Base-by-base conservation (phyloP, 92 coral and sea anemone genomes). In the Phenganax stokvisi region DNA sequence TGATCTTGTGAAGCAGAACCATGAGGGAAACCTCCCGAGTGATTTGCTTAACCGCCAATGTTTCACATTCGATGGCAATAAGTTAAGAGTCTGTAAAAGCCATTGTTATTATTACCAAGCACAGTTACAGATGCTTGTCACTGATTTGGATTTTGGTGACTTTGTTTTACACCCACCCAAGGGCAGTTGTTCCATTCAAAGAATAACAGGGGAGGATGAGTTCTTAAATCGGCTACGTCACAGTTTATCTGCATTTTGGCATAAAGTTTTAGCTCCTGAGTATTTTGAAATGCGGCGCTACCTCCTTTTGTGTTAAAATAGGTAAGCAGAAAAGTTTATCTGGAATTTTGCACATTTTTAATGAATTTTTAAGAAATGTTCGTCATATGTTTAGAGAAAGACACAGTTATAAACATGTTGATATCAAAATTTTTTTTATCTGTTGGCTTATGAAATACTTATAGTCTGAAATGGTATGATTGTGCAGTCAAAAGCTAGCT, bases 241-340 rank as follows among this genome's bases (percentile, higher is more conserved):
- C 6, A 54, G 27, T 56, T 47, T 87, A 53, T 67, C 87, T 58
- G 87, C 89, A 17, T 79, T 90, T 44, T 90, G 87, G 93, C 80
- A 44, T 11, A 71, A 89, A 31, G 89, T 87, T 12, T 67, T 90
- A 54, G 90, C 89, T 10, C 93, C 93, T 66, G 89, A 87, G 69
- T 57, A 78, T 55, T 90, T 85, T 63, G 89, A 87, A 85, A 90
- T 83, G 90, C 74, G 90, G 60, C 86, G 25, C 86, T 87, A 51
- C 73, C 67, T 16, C 92, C 90, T 6, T 75, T 86, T 71, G 81
- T 86, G 47, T 37, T 37, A 37, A 37, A 37, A 37, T 37, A 37
- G 47, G 5, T 37, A 5, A 37, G 47, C 47, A 37, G 47, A 5
- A 37, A 37, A 37, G 47, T 37, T 37, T 37, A 37, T 37, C 47